Evolutionary conservation across 2,113 vertebrate species (phyloP), one percentile per base, ranked within the genome.

Genomic region (Zosterops hypoxanthus): DNA sequence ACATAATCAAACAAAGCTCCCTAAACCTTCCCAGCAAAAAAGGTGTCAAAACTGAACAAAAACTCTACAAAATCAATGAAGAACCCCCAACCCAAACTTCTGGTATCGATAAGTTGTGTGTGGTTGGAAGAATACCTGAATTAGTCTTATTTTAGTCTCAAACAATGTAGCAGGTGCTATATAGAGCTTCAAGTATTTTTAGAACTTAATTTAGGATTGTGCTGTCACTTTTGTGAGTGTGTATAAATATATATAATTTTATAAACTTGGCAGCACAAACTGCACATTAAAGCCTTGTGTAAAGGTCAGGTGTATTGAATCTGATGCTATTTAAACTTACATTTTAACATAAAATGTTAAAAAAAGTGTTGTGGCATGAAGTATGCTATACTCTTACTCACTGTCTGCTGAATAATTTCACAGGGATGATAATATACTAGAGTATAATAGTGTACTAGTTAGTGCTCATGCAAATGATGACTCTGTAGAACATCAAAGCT

Each of bases 171-270:
- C 24, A 89, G 63, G 26, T 91, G 66, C 66, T 79, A 42, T 63
- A 73, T 72, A 65, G 42, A 86, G 21, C 15, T 84, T 61, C 44
- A 3, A 41, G 39, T 89, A 66, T 69, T 94, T 88, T 93, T 94
- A 88, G 60, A 82, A 81, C n/a, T 82, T 90, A 90, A 81, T 94
- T 91, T 90, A 79, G 64, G 60, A 76, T 88, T 93, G 15, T 93
- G 26, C 60, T 89, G 66, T 82, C 52, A 84, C 36, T 73, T 90
- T 53, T 9, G 14, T 31, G 10, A n/a, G 24, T 5, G 8, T n/a
- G 2, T 70, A 63, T 42, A 34, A 59, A 59, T 65, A n/a, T 56
- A 42, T 82, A 28, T 56, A 6, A 29, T 42, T 55, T 83, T 93
- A 82, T 55, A 31, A 75, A 82, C 60, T 83, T 94, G 36, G 66